Evolutionary conservation across 2,888 invertebrate species (phyloP).

Genomic region (Tineola bisselliella): DNA sequence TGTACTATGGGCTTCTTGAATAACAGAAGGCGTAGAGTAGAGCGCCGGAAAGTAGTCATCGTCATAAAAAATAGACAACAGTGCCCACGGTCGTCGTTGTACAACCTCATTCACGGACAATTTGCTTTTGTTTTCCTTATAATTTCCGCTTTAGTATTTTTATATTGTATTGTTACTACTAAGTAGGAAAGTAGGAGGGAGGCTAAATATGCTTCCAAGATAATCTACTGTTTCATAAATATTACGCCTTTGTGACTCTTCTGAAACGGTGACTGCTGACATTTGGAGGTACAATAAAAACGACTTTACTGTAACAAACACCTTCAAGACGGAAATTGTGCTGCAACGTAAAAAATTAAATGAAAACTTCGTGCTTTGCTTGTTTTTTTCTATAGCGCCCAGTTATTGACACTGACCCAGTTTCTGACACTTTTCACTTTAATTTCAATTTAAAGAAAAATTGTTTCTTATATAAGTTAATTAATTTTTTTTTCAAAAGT

Average conservation of each 20-base stretch:
- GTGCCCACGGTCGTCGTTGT: conserved; percentile 26
- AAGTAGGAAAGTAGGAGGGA: neutral
- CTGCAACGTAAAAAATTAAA: too few relatives aligned
- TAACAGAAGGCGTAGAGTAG: neutral
- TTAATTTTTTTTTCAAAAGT: too few relatives aligned
- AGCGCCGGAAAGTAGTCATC: conserved; percentile 31
- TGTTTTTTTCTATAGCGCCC: too few relatives aligned
- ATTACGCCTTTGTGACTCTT: neutral
- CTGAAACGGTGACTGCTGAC: neutral
- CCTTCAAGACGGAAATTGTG: too few relatives aligned
- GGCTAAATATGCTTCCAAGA: conserved; percentile 20
- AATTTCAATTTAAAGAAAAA: too few relatives aligned
- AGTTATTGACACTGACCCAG: too few relatives aligned
- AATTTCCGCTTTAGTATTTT: conserved; percentile 50
- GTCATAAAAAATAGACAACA: conserved; percentile 36
- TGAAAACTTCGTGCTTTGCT: too few relatives aligned
- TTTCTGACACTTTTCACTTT: too few relatives aligned
- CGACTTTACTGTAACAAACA: neutral
- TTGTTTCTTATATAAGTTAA: too few relatives aligned
- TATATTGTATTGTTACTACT: conserved; percentile 27
- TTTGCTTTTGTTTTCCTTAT: conserved; percentile 52
- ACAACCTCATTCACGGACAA: conserved; percentile 42
- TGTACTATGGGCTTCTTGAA: neutral
- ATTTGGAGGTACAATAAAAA: neutral
- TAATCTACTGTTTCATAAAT: conserved; percentile 23